Evolutionary conservation across 2,888 invertebrate species (phyloP), one percentile per base, ranked within the genome.

Genomic region (Aricia artaxerxes): DNA sequence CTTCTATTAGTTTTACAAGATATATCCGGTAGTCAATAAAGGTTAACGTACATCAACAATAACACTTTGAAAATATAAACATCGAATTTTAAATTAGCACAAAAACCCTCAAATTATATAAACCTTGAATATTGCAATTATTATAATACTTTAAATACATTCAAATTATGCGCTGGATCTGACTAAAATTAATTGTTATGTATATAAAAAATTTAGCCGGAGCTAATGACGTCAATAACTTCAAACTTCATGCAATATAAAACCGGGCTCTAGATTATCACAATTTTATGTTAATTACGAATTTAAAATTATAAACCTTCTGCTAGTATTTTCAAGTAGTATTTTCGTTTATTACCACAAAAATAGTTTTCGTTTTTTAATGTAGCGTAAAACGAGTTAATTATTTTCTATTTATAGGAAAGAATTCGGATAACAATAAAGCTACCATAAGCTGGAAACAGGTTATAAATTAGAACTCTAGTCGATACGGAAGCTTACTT

Each of bases 1-100:
- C 82, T 83, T 82, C 84, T 84, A 85, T 86, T 85, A 83, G 83
- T 82, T 83, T 84, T 84, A 85, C 84, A 85, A 84, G 81, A 82
- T 78, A 81, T 84, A 84, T 85, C 85, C 84, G 83, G 85, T 84
- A 82, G 78, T 13, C 13, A 2, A 69, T 69, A 69, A 38, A 69
- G 69, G 38, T 69, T 69, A 53, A 53, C 57, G 57, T 57, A 16
- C 49, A 49, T 16, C 57, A 4, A 57, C 16, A 57, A 57, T 16
- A 57, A 16, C 16, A 16, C 11, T 16, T 16, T 16, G 3, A 4
- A 16, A 16, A 16, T 16, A 0, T 57, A 16, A 57, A 16, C 16
- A 57, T 57, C 11, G 13, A 57, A 57, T 69, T 69, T 35, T 69
- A 13, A 35, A 69, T 69, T 35, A 13, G 69, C 35, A 16, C 31